phyloP scores from a whole-genome alignment of 2,888 invertebrate species.

The Graphium colonna region DNA sequence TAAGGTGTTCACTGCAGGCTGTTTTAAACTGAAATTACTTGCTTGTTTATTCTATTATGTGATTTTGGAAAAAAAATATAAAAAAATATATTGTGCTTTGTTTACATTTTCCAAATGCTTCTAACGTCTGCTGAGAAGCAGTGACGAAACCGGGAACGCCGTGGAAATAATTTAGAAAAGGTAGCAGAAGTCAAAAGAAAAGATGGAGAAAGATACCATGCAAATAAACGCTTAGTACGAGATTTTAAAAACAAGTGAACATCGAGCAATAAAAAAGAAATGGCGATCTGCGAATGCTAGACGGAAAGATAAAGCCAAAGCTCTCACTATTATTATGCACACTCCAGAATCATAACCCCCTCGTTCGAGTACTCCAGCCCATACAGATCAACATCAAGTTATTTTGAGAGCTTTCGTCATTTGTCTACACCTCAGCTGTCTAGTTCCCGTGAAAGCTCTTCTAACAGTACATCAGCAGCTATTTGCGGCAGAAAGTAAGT shows the following conservation, averaged over 20 bases:
- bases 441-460: neutral
- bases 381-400: neutral
- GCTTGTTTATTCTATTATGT: too few species aligned
- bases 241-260: conserved; percentile 19
- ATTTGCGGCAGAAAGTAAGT: conserved; percentile 8
- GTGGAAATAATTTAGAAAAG: conserved; percentile 17
- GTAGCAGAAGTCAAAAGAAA: conserved; percentile 24
- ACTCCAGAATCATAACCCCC: conserved; percentile 12
- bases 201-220: conserved; percentile 17
- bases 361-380: conserved; percentile 11
- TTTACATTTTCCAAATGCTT: too few species aligned
- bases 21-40: too few species aligned
- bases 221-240: conserved; percentile 19
- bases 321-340: conserved; percentile 11
- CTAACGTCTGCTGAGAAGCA: conserved; percentile 19
- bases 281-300: conserved; percentile 19
- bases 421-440: neutral
- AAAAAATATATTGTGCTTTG: too few species aligned
- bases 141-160: conserved; percentile 21
- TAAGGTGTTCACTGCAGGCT: too few species aligned
- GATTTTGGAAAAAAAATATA: too few species aligned
- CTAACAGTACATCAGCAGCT: conserved; percentile 3
- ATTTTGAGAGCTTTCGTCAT: neutral
- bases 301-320: conserved; percentile 13
- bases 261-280: conserved; percentile 18